Conservation (phyloP, 2,888 invertebrate species). For the Endotricha flammealis region DNA sequence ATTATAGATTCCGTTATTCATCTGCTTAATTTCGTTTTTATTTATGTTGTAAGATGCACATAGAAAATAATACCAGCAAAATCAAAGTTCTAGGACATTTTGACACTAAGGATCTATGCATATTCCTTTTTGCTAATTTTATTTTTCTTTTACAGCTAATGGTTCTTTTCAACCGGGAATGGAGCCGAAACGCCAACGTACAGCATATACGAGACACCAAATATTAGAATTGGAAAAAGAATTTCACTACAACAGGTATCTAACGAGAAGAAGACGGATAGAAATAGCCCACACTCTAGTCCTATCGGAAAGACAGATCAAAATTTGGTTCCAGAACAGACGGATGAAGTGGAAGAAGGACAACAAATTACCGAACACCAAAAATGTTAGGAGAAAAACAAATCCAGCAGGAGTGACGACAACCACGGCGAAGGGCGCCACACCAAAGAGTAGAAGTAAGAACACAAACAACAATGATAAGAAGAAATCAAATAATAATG, state of each 20-base stretch:
- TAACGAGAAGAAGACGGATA: constrained; percentile 95
- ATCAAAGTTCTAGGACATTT: too few species aligned
- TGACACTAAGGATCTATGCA: too few species aligned
- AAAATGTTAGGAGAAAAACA: constrained; percentile 85
- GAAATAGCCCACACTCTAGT: constrained; percentile 98
- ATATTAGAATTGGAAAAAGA: constrained; percentile 98
- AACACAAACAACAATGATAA: constrained; percentile 76
- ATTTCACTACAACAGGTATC: constrained; percentile 98
- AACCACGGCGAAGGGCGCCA: constrained; percentile 66
- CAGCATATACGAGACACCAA: constrained; percentile 98
- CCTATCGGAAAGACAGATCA: constrained; percentile 92
- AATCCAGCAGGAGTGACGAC: constrained; percentile 84
- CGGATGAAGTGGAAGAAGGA: constrained; percentile 88
- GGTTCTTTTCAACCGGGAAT: constrained; percentile 93
- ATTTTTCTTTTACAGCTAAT: constrained; percentile 84
- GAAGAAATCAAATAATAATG: constrained; percentile 73
- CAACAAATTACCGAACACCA: constrained; percentile 93
- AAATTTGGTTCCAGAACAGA: constrained; percentile 93
- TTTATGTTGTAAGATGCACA: too few species aligned
- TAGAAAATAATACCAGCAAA: too few species aligned
- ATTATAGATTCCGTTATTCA: too few species aligned
- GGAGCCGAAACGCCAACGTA: constrained; percentile 97
- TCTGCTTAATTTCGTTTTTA: too few species aligned
- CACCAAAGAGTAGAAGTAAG: constrained; percentile 82
- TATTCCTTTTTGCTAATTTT: constrained; percentile 1